Conservation (phyloP, 2,113 vertebrate genomes). For the Triplophysa rosa region DNA sequence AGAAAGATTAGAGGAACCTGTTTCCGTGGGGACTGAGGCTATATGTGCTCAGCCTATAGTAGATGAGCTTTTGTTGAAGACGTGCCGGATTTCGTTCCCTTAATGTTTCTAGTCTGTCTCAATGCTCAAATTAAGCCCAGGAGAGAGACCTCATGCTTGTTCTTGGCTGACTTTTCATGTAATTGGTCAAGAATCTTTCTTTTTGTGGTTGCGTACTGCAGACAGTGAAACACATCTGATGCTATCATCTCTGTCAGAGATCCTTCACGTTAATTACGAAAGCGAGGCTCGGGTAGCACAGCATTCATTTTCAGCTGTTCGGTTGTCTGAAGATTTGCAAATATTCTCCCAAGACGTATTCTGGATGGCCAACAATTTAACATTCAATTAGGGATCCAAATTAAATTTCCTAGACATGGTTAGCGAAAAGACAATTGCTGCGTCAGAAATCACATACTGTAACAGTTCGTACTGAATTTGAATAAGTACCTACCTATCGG, state of each 20-base stretch:
- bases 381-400: too few relatives aligned
- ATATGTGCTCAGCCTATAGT: slow-evolving; percentile 65
- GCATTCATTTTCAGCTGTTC: not conserved
- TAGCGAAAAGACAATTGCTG: too few relatives aligned
- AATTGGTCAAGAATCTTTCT: slow-evolving; percentile 1
- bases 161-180: slow-evolving; percentile 23
- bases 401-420: too few relatives aligned
- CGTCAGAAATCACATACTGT: too few relatives aligned
- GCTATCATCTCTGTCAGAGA: not conserved
- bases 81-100: not conserved
- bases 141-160: slow-evolving; percentile 59
- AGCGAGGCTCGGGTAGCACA: not conserved
- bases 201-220: not conserved
- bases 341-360: not conserved
- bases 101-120: not conserved
- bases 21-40: slow-evolving; percentile 57
- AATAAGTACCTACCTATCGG: too few relatives aligned
- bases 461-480: too few relatives aligned
- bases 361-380: not conserved
- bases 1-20: slow-evolving; percentile 68
- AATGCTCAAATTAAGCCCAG: slow-evolving; percentile 44
- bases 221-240: not conserved
- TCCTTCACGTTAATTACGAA: slow-evolving; percentile 15
- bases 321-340: not conserved
- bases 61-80: slow-evolving; percentile 55